Evolutionary conservation across 2,888 invertebrate species (phyloP).

Genomic region (Drosophila atroscutellata): DNA sequence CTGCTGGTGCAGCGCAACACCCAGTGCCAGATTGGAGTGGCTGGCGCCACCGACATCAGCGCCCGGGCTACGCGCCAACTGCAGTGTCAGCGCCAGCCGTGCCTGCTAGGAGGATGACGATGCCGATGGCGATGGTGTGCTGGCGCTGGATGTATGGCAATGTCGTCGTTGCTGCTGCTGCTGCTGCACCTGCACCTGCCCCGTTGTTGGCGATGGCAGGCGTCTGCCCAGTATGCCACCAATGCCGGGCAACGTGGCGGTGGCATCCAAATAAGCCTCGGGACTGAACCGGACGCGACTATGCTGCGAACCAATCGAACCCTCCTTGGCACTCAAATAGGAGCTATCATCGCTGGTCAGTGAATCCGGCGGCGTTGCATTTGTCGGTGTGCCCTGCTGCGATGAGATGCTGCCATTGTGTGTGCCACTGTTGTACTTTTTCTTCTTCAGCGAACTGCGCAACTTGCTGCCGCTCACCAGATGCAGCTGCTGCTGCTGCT

Average conservation of each 20-base stretch:
- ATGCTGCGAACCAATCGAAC: constrained; percentile 88
- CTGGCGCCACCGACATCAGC: constrained; percentile 66
- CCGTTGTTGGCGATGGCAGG: constrained; percentile 56
- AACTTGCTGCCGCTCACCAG: constrained; percentile 86
- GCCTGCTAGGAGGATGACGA: constrained; percentile 84
- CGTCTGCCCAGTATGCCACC: constrained; percentile 36
- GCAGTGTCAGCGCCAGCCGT: constrained; percentile 75
- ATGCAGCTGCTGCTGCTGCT: neutral
- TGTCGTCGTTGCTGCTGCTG: constrained; percentile 48
- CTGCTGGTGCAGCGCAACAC: constrained; percentile 64
- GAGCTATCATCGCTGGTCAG: constrained; percentile 94
- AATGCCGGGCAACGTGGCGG: constrained; percentile 31
- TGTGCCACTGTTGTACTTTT: constrained; percentile 86
- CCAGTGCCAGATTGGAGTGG: constrained; percentile 34
- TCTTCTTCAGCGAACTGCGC: constrained; percentile 90
- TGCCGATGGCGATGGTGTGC: constrained; percentile 75
- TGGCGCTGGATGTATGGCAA: constrained; percentile 60
- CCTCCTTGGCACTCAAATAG: constrained; percentile 94
- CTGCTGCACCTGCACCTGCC: constrained; percentile 21
- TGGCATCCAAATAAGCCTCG: constrained; percentile 88
- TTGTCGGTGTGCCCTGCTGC: constrained; percentile 89
- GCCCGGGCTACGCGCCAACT: constrained; percentile 82
- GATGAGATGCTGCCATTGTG: constrained; percentile 73
- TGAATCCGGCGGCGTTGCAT: constrained; percentile 94
- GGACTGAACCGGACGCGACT: constrained; percentile 92